These are phyloP conservation scores for Ramazzottius varieornatus DNA, from an alignment of 2,888 invertebrate species.

Conservation along the genomic window DNA sequence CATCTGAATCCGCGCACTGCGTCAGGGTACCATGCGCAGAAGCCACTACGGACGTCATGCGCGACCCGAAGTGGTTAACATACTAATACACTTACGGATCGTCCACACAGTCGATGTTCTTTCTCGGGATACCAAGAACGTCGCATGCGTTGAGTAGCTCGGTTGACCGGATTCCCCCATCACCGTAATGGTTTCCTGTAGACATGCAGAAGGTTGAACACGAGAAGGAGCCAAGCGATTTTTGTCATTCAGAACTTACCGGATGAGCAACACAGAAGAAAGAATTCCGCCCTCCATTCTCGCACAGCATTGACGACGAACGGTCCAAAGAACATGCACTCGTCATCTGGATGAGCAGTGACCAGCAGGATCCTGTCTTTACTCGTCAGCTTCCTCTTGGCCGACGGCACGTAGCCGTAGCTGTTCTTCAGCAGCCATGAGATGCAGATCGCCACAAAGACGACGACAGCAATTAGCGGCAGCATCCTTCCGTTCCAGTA, in stretches of 20 bases:
- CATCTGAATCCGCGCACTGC: too few relatives aligned
- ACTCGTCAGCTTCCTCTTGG: conserved; percentile 18
- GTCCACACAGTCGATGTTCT: conserved; percentile 40
- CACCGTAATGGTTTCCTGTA: conserved; percentile 38
- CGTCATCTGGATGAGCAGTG: conserved; percentile 89
- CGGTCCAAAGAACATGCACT: conserved; percentile 96
- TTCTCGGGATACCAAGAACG: conserved; percentile 45
- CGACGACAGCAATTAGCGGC: too few relatives aligned
- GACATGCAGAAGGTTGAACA: conserved; percentile 6
- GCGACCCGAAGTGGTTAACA: too few relatives aligned
- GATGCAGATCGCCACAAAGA: too few relatives aligned
- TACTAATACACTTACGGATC: conserved; percentile 17
- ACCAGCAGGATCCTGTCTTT: conserved; percentile 44
- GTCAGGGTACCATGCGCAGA: too few relatives aligned
- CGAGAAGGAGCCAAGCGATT: not conserved
- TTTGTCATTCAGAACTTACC: too few relatives aligned
- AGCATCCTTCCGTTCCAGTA: too few relatives aligned
- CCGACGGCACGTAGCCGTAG: not conserved
- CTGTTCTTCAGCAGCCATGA: not conserved
- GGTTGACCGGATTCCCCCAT: conserved; percentile 36
- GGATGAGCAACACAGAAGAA: not conserved
- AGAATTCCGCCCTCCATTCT: not conserved
- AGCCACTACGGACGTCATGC: too few relatives aligned
- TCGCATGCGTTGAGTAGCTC: conserved; percentile 59
- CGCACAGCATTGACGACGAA: conserved; percentile 10